Percentiles rank a stretch among this genome's conserved stretches.
phyloP scores from a whole-genome alignment of 1,140 invertebrate species.

The Centruroides sculpturatus region DNA sequence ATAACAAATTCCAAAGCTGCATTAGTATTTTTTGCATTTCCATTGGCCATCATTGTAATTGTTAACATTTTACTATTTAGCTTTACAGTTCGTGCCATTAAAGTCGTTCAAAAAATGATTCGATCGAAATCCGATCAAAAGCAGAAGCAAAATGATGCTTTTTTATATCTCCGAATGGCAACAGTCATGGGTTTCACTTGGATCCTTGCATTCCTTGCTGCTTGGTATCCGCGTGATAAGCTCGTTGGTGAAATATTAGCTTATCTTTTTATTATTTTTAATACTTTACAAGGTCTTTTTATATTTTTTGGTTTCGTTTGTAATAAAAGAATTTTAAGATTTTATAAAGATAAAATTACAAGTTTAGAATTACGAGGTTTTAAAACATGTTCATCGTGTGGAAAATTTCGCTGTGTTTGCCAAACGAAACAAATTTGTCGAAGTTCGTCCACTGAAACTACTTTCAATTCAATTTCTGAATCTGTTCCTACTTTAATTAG shows the following conservation, averaged over 20 bases:
- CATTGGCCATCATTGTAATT: constrained; percentile 26
- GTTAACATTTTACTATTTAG: constrained; percentile 28
- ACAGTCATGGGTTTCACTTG: constrained; percentile 33
- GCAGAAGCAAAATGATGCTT: constrained; percentile 23
- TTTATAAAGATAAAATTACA: background rate
- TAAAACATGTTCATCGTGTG: no score
- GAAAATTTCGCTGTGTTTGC: no score
- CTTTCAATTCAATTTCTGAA: no score
- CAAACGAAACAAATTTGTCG: no score
- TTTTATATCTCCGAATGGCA: constrained; percentile 30
- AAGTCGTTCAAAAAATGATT: constrained; percentile 17
- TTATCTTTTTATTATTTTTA: constrained; percentile 17
- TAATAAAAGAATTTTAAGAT: constrained; percentile 7
- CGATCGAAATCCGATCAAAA: constrained; percentile 6
- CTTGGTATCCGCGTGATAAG: constrained; percentile 22
- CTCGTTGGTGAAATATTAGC: constrained; percentile 12
- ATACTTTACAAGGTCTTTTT: constrained; percentile 17
- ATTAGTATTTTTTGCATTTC: constrained; percentile 28
- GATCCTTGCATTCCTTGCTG: constrained; percentile 29
- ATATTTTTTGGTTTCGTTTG: constrained; percentile 17
- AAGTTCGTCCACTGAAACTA: no score
- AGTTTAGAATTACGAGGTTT: no score
- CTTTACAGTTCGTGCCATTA: constrained; percentile 27
- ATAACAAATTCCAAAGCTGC: constrained; percentile 27
- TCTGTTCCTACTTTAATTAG: no score